Percentiles rank a stretch among this genome's conserved stretches.
Conservation (phyloP, 1,140 invertebrate genomes). For the Musca domestica region DNA sequence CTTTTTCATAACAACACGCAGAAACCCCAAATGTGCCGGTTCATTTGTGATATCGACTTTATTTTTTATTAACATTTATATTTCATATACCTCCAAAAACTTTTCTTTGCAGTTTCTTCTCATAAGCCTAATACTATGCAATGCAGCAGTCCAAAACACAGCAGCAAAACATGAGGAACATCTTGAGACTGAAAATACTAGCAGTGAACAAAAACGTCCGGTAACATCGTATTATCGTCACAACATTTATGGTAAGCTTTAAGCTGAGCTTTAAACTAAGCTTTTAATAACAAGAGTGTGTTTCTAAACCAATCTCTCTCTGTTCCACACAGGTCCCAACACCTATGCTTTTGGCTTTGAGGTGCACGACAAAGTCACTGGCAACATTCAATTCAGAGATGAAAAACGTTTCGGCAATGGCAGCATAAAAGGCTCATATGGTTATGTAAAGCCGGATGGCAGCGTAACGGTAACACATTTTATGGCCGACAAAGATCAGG, state of each 20-base stretch:
- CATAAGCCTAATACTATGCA: conserved; percentile 18
- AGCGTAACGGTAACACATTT: conserved; percentile 61
- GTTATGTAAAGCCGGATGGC: conserved; percentile 64
- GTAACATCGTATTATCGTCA: conserved; percentile 42
- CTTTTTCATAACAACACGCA: too few relatives aligned
- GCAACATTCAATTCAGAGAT: conserved; percentile 66
- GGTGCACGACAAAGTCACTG: conserved; percentile 60
- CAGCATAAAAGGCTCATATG: conserved; percentile 67
- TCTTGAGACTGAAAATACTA: not conserved
- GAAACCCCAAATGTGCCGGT: too few relatives aligned
- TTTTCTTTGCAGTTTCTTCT: conserved; percentile 28
- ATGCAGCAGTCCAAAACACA: not conserved
- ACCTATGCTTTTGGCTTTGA: conserved; percentile 71
- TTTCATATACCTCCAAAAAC: too few relatives aligned
- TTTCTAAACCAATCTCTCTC: not conserved
- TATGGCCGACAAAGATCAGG: conserved; percentile 59
- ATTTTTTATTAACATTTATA: too few relatives aligned
- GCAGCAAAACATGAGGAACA: not conserved
- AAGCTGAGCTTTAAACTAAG: not conserved
- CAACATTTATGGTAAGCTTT: conserved; percentile 42
- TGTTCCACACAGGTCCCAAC: conserved; percentile 56
- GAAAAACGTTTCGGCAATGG: conserved; percentile 66
- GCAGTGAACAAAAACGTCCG: conserved; percentile 27
- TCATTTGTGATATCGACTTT: too few relatives aligned
- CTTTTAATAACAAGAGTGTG: not conserved